These are phyloP conservation scores for Pomacea maculata DNA, from an alignment of 1,140 invertebrate species.

Conservation along the genomic window DNA sequence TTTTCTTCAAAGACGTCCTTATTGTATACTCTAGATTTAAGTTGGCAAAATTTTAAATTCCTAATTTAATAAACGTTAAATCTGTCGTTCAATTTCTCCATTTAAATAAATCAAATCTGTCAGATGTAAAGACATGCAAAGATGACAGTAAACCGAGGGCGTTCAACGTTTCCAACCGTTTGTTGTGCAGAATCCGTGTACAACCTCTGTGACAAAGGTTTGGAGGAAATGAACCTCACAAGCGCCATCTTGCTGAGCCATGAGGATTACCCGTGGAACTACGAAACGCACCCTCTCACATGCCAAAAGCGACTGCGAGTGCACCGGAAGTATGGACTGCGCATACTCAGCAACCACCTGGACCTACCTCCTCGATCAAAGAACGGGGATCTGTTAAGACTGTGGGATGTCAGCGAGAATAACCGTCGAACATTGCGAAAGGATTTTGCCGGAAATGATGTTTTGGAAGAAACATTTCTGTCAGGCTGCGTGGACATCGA, in stretches of 20 bases:
- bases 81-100: too few species aligned
- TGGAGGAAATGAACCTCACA: constrained; percentile 6
- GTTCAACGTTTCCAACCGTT: neutral
- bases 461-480: neutral
- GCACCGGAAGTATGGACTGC: constrained; percentile 23
- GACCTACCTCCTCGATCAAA: constrained; percentile 16
- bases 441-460: neutral
- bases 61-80: too few species aligned
- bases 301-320: constrained; percentile 25
- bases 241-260: constrained; percentile 19
- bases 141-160: too few species aligned
- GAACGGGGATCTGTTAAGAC: constrained; percentile 13
- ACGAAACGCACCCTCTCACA: neutral
- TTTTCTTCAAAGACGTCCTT: too few species aligned
- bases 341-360: constrained; percentile 17
- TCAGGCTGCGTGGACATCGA: constrained; percentile 22
- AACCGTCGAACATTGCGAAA: neutral
- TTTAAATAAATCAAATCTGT: too few species aligned
- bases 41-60: too few species aligned
- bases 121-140: too few species aligned
- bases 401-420: constrained; percentile 11
- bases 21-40: too few species aligned
- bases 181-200: constrained; percentile 19
- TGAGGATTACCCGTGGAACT: constrained; percentile 23
- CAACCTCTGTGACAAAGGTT: constrained; percentile 16